phyloP scores from a whole-genome alignment of 2,113 vertebrate genomes.

The Ptyas mucosa region DNA sequence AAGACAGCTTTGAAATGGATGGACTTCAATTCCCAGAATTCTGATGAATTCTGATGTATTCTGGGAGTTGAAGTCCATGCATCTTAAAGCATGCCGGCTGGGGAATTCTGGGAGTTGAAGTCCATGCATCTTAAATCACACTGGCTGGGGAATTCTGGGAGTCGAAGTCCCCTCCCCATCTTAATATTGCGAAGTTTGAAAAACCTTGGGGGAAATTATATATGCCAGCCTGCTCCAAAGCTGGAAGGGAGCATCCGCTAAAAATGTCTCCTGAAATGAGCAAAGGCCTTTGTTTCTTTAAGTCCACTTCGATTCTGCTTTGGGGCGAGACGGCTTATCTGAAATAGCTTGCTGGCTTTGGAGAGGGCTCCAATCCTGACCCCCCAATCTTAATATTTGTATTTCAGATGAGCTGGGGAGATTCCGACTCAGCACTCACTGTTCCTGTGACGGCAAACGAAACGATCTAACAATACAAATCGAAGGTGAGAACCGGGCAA shows the following conservation, averaged over 20 bases:
- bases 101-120: no score
- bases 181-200: not conserved
- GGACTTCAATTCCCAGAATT: not conserved
- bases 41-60: not conserved
- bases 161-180: not conserved
- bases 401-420: not conserved
- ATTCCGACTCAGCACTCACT: slow-evolving; percentile 2
- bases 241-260: not conserved
- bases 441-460: not conserved
- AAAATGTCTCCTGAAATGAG: not conserved
- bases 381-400: not conserved
- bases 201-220: not conserved
- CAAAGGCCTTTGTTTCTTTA: not conserved
- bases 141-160: not conserved
- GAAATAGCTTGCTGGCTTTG: not conserved
- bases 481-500: not conserved
- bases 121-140: not conserved
- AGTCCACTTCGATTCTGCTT: not conserved
- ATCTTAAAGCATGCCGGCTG: not conserved
- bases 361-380: not conserved
- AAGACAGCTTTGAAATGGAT: not conserved
- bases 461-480: not conserved
- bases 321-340: not conserved
- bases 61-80: not conserved
- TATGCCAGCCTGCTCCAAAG: not conserved